phyloP scores from a whole-genome alignment of 2,797 vertebrate species.

The Lepus townsendii region DNA sequence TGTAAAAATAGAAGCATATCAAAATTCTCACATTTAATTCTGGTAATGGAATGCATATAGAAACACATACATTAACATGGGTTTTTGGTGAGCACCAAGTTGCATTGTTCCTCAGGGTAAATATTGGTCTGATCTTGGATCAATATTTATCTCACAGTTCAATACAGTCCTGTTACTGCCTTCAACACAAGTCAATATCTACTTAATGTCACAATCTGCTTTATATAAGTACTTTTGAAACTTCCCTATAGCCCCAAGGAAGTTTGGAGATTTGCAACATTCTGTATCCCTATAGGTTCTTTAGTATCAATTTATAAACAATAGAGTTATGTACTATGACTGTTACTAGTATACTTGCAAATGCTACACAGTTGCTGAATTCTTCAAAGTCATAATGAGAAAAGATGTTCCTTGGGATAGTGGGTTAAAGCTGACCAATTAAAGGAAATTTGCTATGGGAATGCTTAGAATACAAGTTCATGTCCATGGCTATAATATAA shows the following conservation, averaged over 20 bases:
- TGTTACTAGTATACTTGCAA: not conserved
- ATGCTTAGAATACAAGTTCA: slow-evolving; percentile 31
- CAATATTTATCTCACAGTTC: slow-evolving; percentile 65
- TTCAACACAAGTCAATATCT: slow-evolving; percentile 77
- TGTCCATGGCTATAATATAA: slow-evolving; percentile 45
- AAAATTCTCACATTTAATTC: slow-evolving; percentile 78
- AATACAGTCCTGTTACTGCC: slow-evolving; percentile 55
- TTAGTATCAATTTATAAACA: slow-evolving; percentile 19
- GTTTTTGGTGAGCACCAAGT: slow-evolving; percentile 33
- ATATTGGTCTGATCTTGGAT: slow-evolving; percentile 73
- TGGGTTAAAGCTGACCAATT: slow-evolving; percentile 26
- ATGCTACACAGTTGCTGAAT: not conserved
- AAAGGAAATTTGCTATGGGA: not conserved
- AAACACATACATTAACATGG: slow-evolving; percentile 49
- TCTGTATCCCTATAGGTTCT: not conserved
- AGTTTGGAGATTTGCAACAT: not conserved
- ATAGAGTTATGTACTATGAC: not conserved
- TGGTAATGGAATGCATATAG: slow-evolving; percentile 68
- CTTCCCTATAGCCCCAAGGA: not conserved
- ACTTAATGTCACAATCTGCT: slow-evolving; percentile 67
- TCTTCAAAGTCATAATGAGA: slow-evolving; percentile 6
- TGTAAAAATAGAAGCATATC: slow-evolving; percentile 53
- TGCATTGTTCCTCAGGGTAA: slow-evolving; percentile 66
- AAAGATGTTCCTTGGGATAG: not conserved
- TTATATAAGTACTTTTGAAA: slow-evolving; percentile 67